Evolutionary conservation across 2,113 vertebrate genomes (phyloP).

Genomic region (Phoenicopterus ruber): DNA sequence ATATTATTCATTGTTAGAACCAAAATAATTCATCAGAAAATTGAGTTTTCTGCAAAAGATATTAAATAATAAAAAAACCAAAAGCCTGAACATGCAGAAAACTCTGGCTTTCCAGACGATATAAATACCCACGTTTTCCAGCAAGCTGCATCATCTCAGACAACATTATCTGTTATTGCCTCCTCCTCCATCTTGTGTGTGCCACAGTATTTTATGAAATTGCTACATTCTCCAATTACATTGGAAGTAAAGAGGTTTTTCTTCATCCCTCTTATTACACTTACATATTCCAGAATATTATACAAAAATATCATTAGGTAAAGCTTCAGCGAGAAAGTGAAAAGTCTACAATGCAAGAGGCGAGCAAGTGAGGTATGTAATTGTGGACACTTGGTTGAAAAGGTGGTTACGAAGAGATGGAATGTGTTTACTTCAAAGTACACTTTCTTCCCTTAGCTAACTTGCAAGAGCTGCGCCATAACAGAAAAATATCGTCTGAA

Average conservation of each 20-base stretch:
- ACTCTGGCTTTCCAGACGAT: not conserved
- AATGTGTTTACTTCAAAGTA: not conserved
- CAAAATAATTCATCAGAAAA: not conserved
- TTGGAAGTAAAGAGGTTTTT: not conserved
- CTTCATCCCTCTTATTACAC: not conserved
- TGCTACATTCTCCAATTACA: not conserved
- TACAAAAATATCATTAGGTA: not conserved
- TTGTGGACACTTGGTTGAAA: not conserved
- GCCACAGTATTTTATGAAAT: not conserved
- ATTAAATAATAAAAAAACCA: rapidly evolving
- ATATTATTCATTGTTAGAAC: not conserved
- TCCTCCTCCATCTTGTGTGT: not conserved
- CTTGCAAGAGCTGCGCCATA: not conserved
- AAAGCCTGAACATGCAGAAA: not conserved
- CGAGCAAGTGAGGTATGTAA: not conserved
- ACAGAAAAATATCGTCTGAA: not conserved
- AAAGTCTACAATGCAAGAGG: not conserved
- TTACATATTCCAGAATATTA: not conserved
- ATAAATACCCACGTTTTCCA: not conserved
- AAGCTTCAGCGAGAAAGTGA: not conserved
- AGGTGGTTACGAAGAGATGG: not conserved
- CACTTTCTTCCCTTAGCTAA: not conserved
- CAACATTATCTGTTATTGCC: not conserved
- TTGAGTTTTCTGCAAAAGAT: not conserved
- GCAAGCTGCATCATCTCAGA: not conserved